A percentile compares a stretch with the other conserved stretches of the same genome.
These are phyloP conservation scores for Metridium senile DNA, from an alignment of 92 coral and sea anemone species.

Conservation along the genomic window DNA sequence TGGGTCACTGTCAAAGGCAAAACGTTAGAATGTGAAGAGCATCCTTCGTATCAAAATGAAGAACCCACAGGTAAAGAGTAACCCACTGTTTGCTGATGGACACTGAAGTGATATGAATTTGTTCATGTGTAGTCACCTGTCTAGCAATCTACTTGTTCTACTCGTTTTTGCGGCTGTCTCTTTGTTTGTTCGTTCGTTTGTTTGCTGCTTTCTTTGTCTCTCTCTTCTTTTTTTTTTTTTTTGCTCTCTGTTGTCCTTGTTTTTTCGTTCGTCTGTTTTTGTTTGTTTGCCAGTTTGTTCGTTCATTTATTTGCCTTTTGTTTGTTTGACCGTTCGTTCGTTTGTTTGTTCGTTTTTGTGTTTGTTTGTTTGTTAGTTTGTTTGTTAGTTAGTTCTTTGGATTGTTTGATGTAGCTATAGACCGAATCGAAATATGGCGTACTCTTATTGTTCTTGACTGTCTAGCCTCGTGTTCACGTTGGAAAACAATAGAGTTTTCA, in stretches of 20 bases:
- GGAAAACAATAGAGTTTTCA: too few species aligned
- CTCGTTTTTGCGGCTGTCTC: not conserved
- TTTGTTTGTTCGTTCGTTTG: not conserved
- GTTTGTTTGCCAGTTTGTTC: not conserved
- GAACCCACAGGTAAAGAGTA: slow-evolving; percentile 42
- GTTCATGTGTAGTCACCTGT: not conserved
- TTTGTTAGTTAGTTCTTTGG: too few species aligned
- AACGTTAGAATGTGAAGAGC: slow-evolving; percentile 58
- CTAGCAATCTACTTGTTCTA: not conserved
- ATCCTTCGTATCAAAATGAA: slow-evolving; percentile 52
- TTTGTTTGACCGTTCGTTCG: too few species aligned
- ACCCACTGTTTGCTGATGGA: not conserved
- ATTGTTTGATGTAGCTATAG: too few species aligned
- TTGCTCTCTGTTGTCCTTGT: not conserved
- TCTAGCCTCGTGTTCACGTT: too few species aligned
- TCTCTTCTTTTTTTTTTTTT: too few species aligned
- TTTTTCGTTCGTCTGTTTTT: not conserved
- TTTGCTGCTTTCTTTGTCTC: not conserved
- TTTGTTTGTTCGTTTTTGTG: too few species aligned
- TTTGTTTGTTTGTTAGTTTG: too few species aligned
- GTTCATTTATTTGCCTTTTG: too few species aligned
- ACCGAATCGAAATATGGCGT: too few species aligned
- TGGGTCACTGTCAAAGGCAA: slow-evolving; percentile 65
- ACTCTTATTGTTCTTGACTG: too few species aligned
- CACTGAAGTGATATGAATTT: not conserved